phyloP scores from a whole-genome alignment of 2,113 vertebrate species.

The Gasterosteus aculeatus region DNA sequence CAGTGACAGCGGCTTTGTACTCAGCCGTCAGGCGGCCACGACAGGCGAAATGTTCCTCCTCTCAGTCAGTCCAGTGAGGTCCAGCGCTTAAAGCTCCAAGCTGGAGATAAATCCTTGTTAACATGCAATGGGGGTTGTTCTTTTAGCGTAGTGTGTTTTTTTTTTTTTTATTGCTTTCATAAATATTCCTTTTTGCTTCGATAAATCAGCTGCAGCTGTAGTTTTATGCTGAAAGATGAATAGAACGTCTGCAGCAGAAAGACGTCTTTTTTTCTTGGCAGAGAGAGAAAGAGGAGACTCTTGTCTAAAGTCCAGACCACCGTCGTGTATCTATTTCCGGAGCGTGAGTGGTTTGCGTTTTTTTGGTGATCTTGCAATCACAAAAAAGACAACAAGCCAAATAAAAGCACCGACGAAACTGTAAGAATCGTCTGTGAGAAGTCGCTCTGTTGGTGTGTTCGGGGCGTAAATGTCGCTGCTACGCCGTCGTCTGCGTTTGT shows the following conservation, averaged over 20 bases:
- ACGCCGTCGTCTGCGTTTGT: neutral
- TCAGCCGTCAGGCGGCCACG: neutral
- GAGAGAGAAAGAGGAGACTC: neutral
- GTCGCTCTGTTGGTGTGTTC: neutral
- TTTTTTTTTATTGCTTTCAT: neutral
- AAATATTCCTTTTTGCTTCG: neutral
- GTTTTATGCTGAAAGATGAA: slow-evolving; percentile 5
- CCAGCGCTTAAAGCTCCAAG: neutral
- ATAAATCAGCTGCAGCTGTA: neutral
- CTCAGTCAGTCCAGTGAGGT: neutral
- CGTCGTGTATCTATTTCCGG: slow-evolving; percentile 5
- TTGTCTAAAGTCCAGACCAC: neutral
- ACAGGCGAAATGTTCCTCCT: neutral
- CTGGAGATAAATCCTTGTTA: neutral
- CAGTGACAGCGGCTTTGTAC: neutral
- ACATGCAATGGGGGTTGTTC: neutral
- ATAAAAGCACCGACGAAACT: neutral
- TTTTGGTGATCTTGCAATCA: slow-evolving; percentile 23
- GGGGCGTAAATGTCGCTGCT: neutral
- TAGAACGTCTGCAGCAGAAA: neutral
- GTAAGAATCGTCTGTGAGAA: neutral
- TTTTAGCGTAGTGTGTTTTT: neutral
- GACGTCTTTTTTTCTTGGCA: neutral
- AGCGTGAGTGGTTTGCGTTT: neutral
- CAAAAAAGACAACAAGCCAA: slow-evolving; percentile 11